A percentile compares a stretch with the other conserved stretches of the same genome.
phyloP scores from a whole-genome alignment of 2,797 vertebrate species.

The Hydrolagus colliei region DNA sequence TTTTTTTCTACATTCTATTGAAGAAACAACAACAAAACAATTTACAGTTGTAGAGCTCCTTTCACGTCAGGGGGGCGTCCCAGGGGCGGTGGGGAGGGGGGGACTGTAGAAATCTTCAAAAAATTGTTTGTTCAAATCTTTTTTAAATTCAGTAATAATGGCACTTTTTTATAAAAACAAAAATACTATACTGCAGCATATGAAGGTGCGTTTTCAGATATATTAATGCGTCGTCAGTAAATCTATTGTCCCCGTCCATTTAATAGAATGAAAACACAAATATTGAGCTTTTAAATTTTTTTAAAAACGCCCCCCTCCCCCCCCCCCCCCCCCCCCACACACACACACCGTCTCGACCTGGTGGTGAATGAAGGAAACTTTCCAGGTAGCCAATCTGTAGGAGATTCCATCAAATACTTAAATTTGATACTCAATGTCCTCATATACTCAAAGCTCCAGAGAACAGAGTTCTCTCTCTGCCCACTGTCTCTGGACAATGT shows the following conservation, averaged over 20 bases:
- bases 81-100: too few species aligned
- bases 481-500: not conserved
- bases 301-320: too few species aligned
- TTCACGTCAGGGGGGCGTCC: too few species aligned
- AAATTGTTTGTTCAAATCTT: not conserved
- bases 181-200: not conserved
- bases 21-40: too few species aligned
- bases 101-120: not conserved
- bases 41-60: too few species aligned
- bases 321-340: too few species aligned
- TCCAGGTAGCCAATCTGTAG: not conserved
- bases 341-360: too few species aligned
- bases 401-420: not conserved
- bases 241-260: not conserved
- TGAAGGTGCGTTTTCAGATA: not conserved
- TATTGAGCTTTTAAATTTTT: not conserved
- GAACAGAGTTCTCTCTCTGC: not conserved
- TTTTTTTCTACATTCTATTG: too few species aligned
- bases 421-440: not conserved
- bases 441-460: conserved; percentile 5
- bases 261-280: too few species aligned
- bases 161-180: too few species aligned
- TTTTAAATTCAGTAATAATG: too few species aligned
- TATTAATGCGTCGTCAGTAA: not conserved
- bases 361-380: not conserved